phyloP scores from a whole-genome alignment of 2,113 vertebrate species.

The Rhinoderma darwinii region DNA sequence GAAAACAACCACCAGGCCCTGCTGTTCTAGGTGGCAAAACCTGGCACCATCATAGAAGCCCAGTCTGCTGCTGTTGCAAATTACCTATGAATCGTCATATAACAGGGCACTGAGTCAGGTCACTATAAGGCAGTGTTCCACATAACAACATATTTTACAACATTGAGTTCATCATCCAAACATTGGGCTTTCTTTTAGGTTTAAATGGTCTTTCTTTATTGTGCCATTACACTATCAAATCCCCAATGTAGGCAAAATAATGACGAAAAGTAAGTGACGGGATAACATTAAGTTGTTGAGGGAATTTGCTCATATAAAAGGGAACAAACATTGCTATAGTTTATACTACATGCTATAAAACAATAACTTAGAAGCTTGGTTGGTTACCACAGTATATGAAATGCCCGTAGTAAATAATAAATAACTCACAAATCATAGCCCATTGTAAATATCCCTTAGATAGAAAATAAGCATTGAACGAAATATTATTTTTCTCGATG shows the following conservation, averaged over 20 bases:
- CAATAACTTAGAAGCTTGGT: background rate
- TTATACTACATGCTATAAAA: background rate
- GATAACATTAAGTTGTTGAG: slow-evolving; percentile 13
- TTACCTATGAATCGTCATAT: background rate
- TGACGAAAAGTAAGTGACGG: background rate
- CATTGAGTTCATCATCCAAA: background rate
- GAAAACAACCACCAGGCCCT: too few species aligned
- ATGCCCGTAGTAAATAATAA: slow-evolving; percentile 6
- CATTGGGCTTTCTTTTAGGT: background rate
- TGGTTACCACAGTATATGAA: slow-evolving; percentile 14
- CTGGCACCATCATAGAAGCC: too few species aligned
- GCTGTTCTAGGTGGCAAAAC: too few species aligned
- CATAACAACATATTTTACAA: background rate
- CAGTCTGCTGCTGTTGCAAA: background rate
- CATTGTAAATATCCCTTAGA: background rate
- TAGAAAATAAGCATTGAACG: background rate
- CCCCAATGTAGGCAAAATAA: background rate
- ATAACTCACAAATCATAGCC: background rate
- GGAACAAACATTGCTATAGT: background rate
- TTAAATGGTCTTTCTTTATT: background rate
- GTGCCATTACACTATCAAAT: background rate
- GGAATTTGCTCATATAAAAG: background rate
- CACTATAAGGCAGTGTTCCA: background rate
- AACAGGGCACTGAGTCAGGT: background rate
- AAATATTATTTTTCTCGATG: background rate